Evolutionary conservation across 2,797 vertebrate species (phyloP), one percentile per base, ranked within the genome.

Genomic region (Hybognathus amarus): DNA sequence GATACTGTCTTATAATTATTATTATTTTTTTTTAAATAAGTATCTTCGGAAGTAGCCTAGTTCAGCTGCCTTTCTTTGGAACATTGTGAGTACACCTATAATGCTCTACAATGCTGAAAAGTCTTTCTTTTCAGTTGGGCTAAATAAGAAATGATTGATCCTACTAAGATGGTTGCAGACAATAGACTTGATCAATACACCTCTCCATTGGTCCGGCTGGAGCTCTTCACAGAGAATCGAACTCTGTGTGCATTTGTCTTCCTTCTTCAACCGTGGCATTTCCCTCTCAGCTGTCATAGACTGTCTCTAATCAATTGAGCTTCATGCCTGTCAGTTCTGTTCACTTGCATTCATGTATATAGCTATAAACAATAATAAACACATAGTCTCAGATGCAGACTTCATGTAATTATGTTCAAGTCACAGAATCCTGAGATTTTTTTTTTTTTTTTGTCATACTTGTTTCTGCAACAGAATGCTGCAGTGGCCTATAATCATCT

Each of bases 61-160:
- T 12, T 63, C 9, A 63, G n/a, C 22, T 45, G 18, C 47, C 71
- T 54, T 74, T 20, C 4, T 52, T 54, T 74, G 50, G 47, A 54
- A 54, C 15, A 30, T 13, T 30, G 6, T 78, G 20, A 47, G 17
- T 24, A 47, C 27, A 78, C 76, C 54, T 77, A 27, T 63, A 18
- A 63, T 7, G 76, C 38, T 64, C 27, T 27, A 33, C 76, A 66
- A 47, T 47, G 17, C 67, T 63, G 45, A 54, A 42, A 81, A 70
- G 56, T 45, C 52, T 73, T 75, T 79, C 83, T 77, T 77, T 82
- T 80, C 42, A 83, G 79, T 67, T 61, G 66, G 78, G 63, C 76
- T 85, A 74, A 85, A 85, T 79, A 80, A 63, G 61, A n/a, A 85
- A 76, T 82, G 50, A 84, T 84, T 89, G 63, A 79, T 83, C 67